Conservation (phyloP, 2,113 vertebrate genomes). For the Chaetodon trifascialis region DNA sequence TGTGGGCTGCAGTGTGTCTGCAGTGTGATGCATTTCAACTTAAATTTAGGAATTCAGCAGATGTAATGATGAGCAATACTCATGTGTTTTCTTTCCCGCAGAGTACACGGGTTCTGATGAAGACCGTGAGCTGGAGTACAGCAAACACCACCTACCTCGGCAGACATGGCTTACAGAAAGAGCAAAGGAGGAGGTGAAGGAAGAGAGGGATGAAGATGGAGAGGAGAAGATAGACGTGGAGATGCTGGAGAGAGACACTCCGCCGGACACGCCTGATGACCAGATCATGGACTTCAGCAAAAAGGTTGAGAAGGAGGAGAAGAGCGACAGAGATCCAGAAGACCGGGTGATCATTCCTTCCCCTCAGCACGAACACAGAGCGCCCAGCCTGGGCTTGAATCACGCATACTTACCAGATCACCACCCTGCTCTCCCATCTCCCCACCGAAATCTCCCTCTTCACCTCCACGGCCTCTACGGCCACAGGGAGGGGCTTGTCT, state of each 20-base stretch:
- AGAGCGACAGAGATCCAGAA: conserved; percentile 14
- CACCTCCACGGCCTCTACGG: conserved; percentile 77
- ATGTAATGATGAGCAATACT: neutral
- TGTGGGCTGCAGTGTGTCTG: conserved; percentile 46
- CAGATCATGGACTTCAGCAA: conserved; percentile 82
- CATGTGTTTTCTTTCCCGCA: conserved; percentile 37
- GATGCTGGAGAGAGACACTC: conserved; percentile 79
- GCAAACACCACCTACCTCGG: conserved; percentile 71
- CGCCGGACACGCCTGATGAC: conserved; percentile 80
- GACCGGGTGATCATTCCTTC: conserved; percentile 30
- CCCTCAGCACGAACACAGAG: conserved; percentile 44
- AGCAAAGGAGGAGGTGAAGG: conserved; percentile 62
- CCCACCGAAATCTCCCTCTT: conserved; percentile 70
- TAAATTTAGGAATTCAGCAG: neutral
- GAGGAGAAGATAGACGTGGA: conserved; percentile 81
- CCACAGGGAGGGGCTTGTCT: conserved; percentile 76
- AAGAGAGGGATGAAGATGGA: conserved; percentile 61
- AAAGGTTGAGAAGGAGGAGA: conserved; percentile 65
- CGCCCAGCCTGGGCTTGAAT: conserved; percentile 39
- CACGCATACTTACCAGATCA: conserved; percentile 8
- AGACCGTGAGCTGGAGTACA: conserved; percentile 44
- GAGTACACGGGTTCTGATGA: conserved; percentile 54
- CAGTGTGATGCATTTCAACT: neutral
- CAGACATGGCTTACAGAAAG: conserved; percentile 44
- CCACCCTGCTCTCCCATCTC: conserved; percentile 8